Evolutionary conservation across 1,140 invertebrate species (phyloP), one percentile per base, ranked within the genome.

Genomic region (Ganaspis sp.): DNA sequence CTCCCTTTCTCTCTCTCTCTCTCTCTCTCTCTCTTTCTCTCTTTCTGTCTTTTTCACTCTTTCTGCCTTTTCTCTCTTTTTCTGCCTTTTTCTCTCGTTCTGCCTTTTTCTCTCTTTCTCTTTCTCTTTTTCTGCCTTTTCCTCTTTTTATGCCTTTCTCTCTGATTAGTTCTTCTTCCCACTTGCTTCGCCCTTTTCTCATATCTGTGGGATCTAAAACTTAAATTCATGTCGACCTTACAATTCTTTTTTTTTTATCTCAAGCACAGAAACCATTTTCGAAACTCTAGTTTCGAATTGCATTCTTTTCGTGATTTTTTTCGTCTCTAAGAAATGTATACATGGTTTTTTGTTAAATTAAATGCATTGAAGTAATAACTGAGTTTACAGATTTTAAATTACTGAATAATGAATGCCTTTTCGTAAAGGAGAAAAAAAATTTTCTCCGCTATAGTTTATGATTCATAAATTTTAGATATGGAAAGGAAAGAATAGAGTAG

Each of bases 31-130:
- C 5, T 17, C n/a, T 45, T 12, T 34, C 29, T 34, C 29, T 34
- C 2, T 6, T 2, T 34, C 29, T 34, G 29, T 3, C 29, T 34
- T 34, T 34, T n/a, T n/a, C n/a, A n/a, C 29, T 34, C 29, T 34
- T 6, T 34, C 29, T n/a, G n/a, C n/a, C n/a, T n/a, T 54, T 73
- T 73, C 26, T 29, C 49, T 53, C 72, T 26, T 5, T 21, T 6
- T 54, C 45, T 53, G n/a, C n/a, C n/a, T n/a, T n/a, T n/a, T n/a
- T n/a, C 37, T 73, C 45, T 45, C 70, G 45, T 26, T 26, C 17
- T 15, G 3, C 19, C 12, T 23, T 72, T 72, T 15, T 21, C 21
- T 23, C 37, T 40, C 42, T 9, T 17, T 70, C 29, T 34, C 26
- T 29, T 19, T 15, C 26, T 34, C 29, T 70, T 4, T 4, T 70